Evolutionary conservation across 2,888 invertebrate species (phyloP).

Genomic region (Pollenia angustigena): DNA sequence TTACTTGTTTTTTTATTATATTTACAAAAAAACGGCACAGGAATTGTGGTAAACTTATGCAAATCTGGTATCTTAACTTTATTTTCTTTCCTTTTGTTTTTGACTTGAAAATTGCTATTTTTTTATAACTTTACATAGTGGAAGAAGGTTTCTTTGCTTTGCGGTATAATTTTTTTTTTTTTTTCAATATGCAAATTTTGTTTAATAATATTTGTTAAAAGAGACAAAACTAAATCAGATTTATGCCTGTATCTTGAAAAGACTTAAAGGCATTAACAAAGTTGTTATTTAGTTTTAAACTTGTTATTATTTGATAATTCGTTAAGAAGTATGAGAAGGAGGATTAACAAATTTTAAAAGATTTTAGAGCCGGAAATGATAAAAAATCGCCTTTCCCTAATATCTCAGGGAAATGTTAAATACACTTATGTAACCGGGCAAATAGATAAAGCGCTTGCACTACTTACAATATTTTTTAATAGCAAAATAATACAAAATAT

Average conservation of each 20-base stretch:
- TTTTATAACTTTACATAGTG: neutral
- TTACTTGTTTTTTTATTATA: neutral
- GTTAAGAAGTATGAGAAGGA: neutral
- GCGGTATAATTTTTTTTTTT: neutral
- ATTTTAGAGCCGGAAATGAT: too few relatives aligned
- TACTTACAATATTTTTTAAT: too few relatives aligned
- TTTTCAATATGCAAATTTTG: neutral
- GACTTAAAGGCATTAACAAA: neutral
- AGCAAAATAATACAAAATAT: too few relatives aligned
- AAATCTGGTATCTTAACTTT: slow-evolving; percentile 23
- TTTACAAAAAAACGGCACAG: neutral
- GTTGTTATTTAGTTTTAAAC: neutral
- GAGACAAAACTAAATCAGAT: slow-evolving; percentile 12
- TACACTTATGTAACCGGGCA: too few relatives aligned
- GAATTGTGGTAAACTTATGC: slow-evolving; percentile 22
- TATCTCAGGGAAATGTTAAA: too few relatives aligned
- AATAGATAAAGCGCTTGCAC: too few relatives aligned
- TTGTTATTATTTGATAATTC: neutral
- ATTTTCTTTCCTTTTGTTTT: neutral
- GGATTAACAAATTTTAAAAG: too few relatives aligned
- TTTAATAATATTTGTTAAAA: slow-evolving; percentile 15
- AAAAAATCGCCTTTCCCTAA: too few relatives aligned
- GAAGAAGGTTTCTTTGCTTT: neutral
- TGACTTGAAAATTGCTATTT: slow-evolving; percentile 3
- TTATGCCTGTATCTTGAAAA: neutral